phyloP scores from a whole-genome alignment of 2,797 vertebrate species.

The Mormyrus proboscirostris region DNA sequence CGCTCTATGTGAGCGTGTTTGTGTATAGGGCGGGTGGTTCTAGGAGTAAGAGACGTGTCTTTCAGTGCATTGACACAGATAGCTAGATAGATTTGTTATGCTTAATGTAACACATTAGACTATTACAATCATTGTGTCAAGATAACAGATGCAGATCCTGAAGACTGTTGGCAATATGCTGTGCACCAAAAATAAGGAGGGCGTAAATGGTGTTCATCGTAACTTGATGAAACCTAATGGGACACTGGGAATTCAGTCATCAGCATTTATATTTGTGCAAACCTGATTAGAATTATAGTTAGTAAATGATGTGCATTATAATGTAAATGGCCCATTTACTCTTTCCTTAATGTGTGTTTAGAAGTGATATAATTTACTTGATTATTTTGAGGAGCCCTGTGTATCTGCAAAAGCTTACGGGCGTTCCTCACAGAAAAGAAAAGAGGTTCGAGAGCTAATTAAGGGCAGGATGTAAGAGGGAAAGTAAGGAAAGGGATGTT shows the following conservation, averaged over 20 bases:
- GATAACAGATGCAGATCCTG: background rate
- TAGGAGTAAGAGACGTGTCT: background rate
- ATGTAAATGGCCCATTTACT: constrained; percentile 12
- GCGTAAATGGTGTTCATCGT: background rate
- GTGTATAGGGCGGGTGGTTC: constrained; percentile 1
- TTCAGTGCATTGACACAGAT: constrained; percentile 7
- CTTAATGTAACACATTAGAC: constrained; percentile 19
- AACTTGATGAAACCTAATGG: background rate
- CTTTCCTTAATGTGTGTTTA: constrained; percentile 7
- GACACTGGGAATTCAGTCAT: constrained; percentile 3
- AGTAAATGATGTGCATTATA: constrained; percentile 5
- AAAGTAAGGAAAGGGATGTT: background rate
- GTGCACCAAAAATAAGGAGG: background rate
- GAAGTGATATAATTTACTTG: background rate
- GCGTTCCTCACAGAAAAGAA: background rate
- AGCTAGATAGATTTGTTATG: constrained; percentile 2
- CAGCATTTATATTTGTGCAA: background rate
- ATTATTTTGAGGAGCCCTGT: background rate
- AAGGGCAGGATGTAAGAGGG: background rate
- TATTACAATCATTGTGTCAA: constrained; percentile 25
- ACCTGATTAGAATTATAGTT: constrained; percentile 14
- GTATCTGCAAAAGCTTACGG: background rate
- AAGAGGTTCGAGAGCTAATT: constrained; percentile 5
- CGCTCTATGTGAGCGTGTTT: constrained; percentile 15
- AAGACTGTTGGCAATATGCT: background rate